Conservation (phyloP, 2,888 invertebrate species). For the Euphydryas editha region DNA sequence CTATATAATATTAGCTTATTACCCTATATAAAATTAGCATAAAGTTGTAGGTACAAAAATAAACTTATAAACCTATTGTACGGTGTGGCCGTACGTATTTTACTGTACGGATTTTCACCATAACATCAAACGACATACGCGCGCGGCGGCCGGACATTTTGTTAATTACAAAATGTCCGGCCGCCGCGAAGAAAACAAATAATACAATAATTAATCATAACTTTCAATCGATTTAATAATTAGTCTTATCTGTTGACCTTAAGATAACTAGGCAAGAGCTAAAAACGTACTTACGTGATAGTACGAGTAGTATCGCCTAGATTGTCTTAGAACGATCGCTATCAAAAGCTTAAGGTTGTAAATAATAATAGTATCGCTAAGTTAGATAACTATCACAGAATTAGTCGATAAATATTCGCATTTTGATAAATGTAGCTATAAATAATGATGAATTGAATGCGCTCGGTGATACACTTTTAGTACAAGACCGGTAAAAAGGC, state of each 20-base stretch:
- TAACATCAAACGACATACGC: too few relatives aligned
- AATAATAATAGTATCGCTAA: neutral
- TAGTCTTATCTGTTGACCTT: slow-evolving; percentile 30
- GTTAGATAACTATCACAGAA: slow-evolving; percentile 8
- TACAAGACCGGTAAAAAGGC: neutral
- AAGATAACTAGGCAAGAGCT: slow-evolving; percentile 14
- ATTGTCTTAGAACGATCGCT: neutral
- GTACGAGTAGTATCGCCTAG: neutral
- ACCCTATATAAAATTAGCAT: too few relatives aligned
- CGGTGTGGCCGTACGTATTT: too few relatives aligned
- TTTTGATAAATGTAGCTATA: neutral
- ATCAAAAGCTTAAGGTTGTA: slow-evolving; percentile 9
- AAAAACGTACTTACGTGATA: neutral
- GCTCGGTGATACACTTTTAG: slow-evolving; percentile 1
- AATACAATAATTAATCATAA: neutral
- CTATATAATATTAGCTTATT: too few relatives aligned
- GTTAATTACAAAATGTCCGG: too few relatives aligned
- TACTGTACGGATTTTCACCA: too few relatives aligned
- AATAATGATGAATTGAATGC: neutral
- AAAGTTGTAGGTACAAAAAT: too few relatives aligned
- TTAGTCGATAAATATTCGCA: neutral
- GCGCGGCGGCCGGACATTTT: too few relatives aligned
- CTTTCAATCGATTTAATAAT: slow-evolving; percentile 23
- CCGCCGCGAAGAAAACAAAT: slow-evolving; percentile 4
- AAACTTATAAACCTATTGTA: too few relatives aligned